A percentile compares a stretch with the other conserved stretches of the same genome.
phyloP scores from a whole-genome alignment of 35 echinoderm and acorn worm species.

The Ptychodera flava region DNA sequence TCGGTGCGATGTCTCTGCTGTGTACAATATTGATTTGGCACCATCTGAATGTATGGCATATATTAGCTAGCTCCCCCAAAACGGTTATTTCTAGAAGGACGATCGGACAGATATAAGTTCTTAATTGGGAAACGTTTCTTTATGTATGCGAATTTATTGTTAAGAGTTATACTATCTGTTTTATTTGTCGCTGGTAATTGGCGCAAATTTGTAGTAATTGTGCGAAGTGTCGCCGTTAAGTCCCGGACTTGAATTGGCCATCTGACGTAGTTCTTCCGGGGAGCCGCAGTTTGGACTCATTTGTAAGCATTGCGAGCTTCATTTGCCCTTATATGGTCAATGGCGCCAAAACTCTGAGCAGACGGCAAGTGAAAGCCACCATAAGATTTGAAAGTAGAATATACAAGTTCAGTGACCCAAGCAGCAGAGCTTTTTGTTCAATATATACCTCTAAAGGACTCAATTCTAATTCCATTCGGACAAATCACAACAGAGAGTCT shows the following conservation, averaged over 20 bases:
- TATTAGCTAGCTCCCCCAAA: no score
- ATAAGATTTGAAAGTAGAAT: neutral
- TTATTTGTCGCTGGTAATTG: neutral
- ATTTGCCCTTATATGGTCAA: neutral
- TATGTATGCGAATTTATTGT: no score
- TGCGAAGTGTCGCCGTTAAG: neutral
- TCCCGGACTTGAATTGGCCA: neutral
- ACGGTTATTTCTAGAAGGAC: no score
- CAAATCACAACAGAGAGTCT: neutral
- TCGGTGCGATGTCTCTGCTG: no score
- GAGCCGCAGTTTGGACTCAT: neutral
- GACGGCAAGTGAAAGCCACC: neutral
- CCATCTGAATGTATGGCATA: no score
- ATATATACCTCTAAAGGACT: neutral
- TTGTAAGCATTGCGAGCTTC: neutral
- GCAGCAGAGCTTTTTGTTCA: neutral
- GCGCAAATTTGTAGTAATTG: neutral
- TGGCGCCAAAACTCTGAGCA: neutral
- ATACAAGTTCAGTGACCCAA: neutral
- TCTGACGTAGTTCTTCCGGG: neutral
- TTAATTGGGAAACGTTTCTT: no score
- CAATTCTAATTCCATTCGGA: neutral
- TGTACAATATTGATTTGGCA: no score
- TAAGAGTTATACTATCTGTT: neutral
- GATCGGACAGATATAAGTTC: no score